phyloP scores from a whole-genome alignment of 2,797 vertebrate genomes.

The Nannoperca obscura region DNA sequence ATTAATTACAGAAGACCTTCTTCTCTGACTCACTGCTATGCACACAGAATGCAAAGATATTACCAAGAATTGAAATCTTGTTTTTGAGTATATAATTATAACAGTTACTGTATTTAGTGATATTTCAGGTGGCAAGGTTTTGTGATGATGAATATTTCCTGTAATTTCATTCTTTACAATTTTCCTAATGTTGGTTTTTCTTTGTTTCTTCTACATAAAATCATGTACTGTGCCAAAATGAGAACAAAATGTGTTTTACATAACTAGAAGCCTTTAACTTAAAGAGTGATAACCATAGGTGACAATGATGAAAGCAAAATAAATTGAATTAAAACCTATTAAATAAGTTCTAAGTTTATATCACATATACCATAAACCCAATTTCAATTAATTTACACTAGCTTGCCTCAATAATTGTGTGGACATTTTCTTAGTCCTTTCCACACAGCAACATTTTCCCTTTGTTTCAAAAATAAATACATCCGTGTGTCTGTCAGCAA shows the following conservation, averaged over 20 bases:
- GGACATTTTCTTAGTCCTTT: neutral
- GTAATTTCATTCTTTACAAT: too few species aligned
- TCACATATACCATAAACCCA: neutral
- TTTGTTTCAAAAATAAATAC: constrained; percentile 22
- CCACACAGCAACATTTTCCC: constrained; percentile 1
- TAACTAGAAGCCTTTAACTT: neutral
- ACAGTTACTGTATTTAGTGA: neutral
- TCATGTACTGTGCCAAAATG: neutral
- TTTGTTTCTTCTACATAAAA: neutral
- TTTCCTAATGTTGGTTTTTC: neutral
- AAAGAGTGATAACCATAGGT: neutral
- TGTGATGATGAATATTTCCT: neutral
- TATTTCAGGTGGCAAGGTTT: neutral
- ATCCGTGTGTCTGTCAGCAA: constrained; percentile 5
- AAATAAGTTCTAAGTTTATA: neutral
- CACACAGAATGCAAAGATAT: constrained; percentile 5
- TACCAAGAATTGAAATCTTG: neutral
- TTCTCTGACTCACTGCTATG: constrained; percentile 22
- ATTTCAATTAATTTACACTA: neutral
- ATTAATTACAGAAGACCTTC: neutral
- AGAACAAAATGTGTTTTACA: neutral
- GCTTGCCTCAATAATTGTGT: neutral
- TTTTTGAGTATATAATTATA: neutral
- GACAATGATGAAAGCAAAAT: neutral
- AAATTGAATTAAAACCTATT: too few species aligned